Evolutionary conservation across 1,140 invertebrate genomes (phyloP).

Genomic region (Nebria ingens): DNA sequence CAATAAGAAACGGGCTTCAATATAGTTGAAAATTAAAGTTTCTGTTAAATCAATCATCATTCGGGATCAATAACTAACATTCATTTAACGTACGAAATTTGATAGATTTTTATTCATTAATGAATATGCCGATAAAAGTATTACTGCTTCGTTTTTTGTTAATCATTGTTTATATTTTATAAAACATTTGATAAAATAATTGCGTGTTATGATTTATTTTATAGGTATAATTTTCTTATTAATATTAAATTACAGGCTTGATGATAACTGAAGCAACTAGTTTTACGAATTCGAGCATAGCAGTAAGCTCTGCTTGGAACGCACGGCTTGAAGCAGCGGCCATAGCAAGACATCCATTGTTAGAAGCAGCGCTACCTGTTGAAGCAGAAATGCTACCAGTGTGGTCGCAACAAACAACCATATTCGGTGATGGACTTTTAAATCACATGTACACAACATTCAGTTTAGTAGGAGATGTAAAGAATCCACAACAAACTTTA

Average conservation of each 20-base stretch:
- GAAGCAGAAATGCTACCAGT: conserved; percentile 86
- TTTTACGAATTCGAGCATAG: conserved; percentile 68
- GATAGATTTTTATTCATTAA: too few relatives aligned
- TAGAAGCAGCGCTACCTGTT: conserved; percentile 78
- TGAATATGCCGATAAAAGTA: background rate
- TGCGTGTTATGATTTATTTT: background rate
- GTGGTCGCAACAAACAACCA: conserved; percentile 70
- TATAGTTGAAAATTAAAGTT: background rate
- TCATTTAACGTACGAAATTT: too few relatives aligned
- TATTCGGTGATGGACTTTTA: conserved; percentile 58
- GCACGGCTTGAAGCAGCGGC: conserved; percentile 63
- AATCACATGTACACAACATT: conserved; percentile 73
- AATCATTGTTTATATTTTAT: too few relatives aligned
- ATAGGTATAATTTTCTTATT: background rate
- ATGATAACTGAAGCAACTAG: conserved; percentile 58
- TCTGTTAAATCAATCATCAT: too few relatives aligned
- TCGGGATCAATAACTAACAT: too few relatives aligned
- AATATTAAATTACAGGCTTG: conserved; percentile 38
- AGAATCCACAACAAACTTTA: conserved; percentile 69
- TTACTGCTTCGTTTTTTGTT: too few relatives aligned
- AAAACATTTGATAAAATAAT: background rate
- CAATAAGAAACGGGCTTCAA: conserved; percentile 11
- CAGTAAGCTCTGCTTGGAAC: conserved; percentile 54
- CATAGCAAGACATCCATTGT: conserved; percentile 70
- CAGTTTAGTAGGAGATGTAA: conserved; percentile 68